A percentile compares a stretch with the other conserved stretches of the same genome.
These are phyloP conservation scores for Typhlomys cinereus DNA, from an alignment of 2,113 vertebrate genomes.

Conservation along the genomic window DNA sequence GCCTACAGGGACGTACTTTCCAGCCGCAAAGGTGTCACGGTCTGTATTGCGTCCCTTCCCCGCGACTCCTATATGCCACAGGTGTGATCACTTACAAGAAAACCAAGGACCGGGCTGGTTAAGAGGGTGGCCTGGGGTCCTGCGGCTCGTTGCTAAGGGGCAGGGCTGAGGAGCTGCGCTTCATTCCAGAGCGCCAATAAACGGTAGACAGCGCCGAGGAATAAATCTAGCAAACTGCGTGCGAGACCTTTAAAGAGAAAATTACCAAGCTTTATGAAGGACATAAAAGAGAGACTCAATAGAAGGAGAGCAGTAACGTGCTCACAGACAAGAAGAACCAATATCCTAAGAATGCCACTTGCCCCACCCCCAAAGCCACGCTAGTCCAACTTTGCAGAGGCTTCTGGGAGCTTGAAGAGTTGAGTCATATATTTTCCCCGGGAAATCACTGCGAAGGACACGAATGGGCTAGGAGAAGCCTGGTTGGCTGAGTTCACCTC, in stretches of 20 bases:
- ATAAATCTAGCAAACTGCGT: constrained; percentile 64
- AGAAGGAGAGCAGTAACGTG: background rate
- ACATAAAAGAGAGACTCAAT: constrained; percentile 56
- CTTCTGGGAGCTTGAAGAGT: background rate
- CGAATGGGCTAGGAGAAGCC: background rate
- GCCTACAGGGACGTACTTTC: background rate
- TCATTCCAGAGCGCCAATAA: constrained; percentile 18
- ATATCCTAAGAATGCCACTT: constrained; percentile 8
- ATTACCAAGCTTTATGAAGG: constrained; percentile 49
- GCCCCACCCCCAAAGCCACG: background rate
- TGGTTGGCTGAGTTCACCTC: fast-evolving
- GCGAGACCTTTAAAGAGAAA: constrained; percentile 64
- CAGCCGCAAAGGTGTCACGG: background rate
- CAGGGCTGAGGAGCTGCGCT: background rate
- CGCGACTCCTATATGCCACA: background rate
- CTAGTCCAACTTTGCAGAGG: background rate
- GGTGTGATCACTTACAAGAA: constrained; percentile 7
- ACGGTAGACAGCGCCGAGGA: background rate
- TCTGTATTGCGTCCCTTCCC: background rate
- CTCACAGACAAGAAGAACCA: background rate
- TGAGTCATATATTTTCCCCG: background rate
- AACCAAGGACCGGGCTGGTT: background rate
- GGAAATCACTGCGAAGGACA: constrained; percentile 42
- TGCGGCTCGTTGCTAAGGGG: background rate
- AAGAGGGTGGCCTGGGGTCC: background rate